Conservation (phyloP, 2,888 invertebrate species). For the Stenolophus ochropezus region DNA sequence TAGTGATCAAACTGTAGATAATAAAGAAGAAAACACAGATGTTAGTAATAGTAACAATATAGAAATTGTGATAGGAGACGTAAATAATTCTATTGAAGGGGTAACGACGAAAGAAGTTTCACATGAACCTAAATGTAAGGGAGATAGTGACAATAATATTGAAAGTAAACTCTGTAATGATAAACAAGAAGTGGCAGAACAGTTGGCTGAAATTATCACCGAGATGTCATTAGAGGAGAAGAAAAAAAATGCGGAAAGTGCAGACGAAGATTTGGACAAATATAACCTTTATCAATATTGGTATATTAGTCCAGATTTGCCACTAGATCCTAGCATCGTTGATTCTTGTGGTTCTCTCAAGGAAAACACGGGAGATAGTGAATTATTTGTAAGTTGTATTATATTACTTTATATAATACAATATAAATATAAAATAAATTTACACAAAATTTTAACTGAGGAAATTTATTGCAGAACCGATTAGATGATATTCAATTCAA, state of each 20-base stretch:
- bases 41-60: neutral
- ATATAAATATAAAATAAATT: no score
- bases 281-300: constrained; percentile 77
- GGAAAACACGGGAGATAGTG: constrained; percentile 11
- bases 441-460: no score
- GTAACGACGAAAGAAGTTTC: neutral
- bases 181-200: constrained; percentile 60
- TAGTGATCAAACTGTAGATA: neutral
- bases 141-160: constrained; percentile 19
- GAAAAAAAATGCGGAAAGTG: constrained; percentile 56
- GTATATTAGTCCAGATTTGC: constrained; percentile 75
- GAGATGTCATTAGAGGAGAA: constrained; percentile 53
- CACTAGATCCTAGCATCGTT: constrained; percentile 73
- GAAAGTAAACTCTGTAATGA: constrained; percentile 43
- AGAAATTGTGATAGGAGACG: constrained; percentile 2
- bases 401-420: no score
- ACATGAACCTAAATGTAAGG: constrained; percentile 19
- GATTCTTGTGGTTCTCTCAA: constrained; percentile 65
- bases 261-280: constrained; percentile 70
- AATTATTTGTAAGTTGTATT: constrained; percentile 43
- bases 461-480: constrained; percentile 50
- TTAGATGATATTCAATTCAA: constrained; percentile 56
- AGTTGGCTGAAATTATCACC: constrained; percentile 43
- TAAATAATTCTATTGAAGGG: neutral
- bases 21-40: neutral